Evolutionary conservation across 1,140 invertebrate species (phyloP).

Genomic region (Pogonomyrmex barbatus): DNA sequence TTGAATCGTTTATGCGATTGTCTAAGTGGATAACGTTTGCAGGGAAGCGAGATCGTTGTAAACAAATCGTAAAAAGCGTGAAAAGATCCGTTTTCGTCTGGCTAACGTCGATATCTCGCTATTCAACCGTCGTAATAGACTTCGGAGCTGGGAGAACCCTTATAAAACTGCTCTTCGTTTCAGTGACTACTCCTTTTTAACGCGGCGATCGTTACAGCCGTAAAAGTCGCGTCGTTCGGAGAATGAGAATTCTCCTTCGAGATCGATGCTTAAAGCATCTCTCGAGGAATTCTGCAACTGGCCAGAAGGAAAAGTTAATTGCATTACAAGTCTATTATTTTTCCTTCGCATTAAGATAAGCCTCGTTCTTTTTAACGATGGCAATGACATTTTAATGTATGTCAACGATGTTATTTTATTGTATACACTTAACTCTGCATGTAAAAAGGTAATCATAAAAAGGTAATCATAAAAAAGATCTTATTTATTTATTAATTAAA

Average conservation of each 20-base stretch:
- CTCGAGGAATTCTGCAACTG: conserved; percentile 33
- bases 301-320: conserved; percentile 37
- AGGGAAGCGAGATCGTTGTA: conserved; percentile 73
- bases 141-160: conserved; percentile 67
- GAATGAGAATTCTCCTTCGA: conserved; percentile 74
- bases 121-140: conserved; percentile 75
- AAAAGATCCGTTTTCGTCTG: conserved; percentile 72
- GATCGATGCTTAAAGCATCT: conserved; percentile 48
- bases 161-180: conserved; percentile 80
- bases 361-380: background rate
- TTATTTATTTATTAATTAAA: background rate
- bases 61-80: conserved; percentile 83
- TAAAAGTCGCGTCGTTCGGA: conserved; percentile 79
- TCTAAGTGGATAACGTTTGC: conserved; percentile 71
- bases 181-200: conserved; percentile 79
- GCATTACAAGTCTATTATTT: conserved; percentile 36
- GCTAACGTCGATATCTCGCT: conserved; percentile 76
- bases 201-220: conserved; percentile 80
- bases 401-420: background rate
- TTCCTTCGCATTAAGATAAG: conserved; percentile 34
- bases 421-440: background rate
- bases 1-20: conserved; percentile 67
- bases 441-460: background rate
- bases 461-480: background rate
- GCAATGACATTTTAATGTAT: conserved; percentile 12